phyloP scores from a whole-genome alignment of 2,888 invertebrate species.

The Temnothorax rugatulus region DNA sequence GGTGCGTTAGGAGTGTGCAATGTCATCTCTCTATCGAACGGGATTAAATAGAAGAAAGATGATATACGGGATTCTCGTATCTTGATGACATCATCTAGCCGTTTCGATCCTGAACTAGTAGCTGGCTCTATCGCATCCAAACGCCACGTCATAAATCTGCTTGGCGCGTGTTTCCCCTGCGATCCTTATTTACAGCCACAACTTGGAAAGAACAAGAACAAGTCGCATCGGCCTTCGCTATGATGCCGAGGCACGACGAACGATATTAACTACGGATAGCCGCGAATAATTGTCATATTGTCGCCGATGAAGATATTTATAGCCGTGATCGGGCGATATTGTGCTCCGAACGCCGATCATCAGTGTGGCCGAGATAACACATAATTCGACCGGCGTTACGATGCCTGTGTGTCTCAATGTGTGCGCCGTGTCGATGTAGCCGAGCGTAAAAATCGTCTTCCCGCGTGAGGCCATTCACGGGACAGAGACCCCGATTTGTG shows the following conservation, averaged over 20 bases:
- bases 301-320: slow-evolving; percentile 47
- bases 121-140: not conserved
- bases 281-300: slow-evolving; percentile 13
- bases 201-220: slow-evolving; percentile 12
- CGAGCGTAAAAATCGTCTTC: slow-evolving; percentile 63
- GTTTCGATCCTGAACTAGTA: slow-evolving; percentile 29
- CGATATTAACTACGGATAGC: slow-evolving; percentile 12
- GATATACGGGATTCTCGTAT: not conserved
- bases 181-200: slow-evolving; percentile 16
- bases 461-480: slow-evolving; percentile 60
- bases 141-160: slow-evolving; percentile 18
- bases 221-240: not conserved
- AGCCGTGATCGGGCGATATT: not conserved
- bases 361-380: not conserved
- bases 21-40: not conserved
- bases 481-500: slow-evolving; percentile 78
- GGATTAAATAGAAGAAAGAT: slow-evolving; percentile 12
- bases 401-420: not conserved
- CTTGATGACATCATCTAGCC: slow-evolving; percentile 19
- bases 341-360: slow-evolving; percentile 28
- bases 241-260: slow-evolving; percentile 5
- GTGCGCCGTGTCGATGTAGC: slow-evolving; percentile 19
- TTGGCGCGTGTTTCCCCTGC: slow-evolving; percentile 19
- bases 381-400: slow-evolving; percentile 56
- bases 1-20: not conserved